Conservation (phyloP, 2,113 vertebrate species). For the Campylomormyrus numenius region DNA sequence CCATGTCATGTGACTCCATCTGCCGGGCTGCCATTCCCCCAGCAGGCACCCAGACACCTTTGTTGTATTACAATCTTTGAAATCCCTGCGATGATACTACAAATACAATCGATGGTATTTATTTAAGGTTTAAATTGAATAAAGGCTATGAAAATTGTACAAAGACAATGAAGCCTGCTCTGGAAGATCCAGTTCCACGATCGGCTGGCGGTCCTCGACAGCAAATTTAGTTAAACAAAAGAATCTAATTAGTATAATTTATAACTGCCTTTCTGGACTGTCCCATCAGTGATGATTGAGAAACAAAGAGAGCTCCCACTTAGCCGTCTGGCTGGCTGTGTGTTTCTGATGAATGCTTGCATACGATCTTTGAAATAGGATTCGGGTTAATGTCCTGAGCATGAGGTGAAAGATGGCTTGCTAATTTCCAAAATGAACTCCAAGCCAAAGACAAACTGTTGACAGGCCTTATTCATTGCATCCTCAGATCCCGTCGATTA, state of each 20-base stretch:
- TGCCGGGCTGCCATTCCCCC: background rate
- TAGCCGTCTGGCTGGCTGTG: conserved; percentile 24
- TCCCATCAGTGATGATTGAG: conserved; percentile 34
- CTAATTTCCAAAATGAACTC: conserved; percentile 14
- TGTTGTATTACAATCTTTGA: background rate
- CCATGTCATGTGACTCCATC: background rate
- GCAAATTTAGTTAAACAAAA: conserved; percentile 43
- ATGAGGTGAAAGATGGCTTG: background rate
- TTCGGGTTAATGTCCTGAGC: conserved; percentile 24
- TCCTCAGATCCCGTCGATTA: background rate
- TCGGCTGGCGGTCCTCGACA: conserved; percentile 25
- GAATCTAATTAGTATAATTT: conserved; percentile 46
- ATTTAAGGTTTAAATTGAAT: background rate
- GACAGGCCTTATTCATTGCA: conserved; percentile 11
- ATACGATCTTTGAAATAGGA: conserved; percentile 31
- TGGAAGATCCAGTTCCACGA: conserved; percentile 35
- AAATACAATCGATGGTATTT: background rate
- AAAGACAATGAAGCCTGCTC: conserved; percentile 18
- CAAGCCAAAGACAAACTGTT: conserved; percentile 19
- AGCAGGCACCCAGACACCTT: background rate
- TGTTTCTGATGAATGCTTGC: conserved; percentile 33
- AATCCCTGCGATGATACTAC: background rate
- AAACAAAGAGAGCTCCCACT: conserved; percentile 21
- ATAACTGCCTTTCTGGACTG: conserved; percentile 28
- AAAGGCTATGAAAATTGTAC: background rate